Percentiles rank a stretch among this genome's conserved stretches.
These are phyloP conservation scores for Austrofundulus limnaeus DNA, from an alignment of 2,113 vertebrate genomes.

Conservation along the genomic window DNA sequence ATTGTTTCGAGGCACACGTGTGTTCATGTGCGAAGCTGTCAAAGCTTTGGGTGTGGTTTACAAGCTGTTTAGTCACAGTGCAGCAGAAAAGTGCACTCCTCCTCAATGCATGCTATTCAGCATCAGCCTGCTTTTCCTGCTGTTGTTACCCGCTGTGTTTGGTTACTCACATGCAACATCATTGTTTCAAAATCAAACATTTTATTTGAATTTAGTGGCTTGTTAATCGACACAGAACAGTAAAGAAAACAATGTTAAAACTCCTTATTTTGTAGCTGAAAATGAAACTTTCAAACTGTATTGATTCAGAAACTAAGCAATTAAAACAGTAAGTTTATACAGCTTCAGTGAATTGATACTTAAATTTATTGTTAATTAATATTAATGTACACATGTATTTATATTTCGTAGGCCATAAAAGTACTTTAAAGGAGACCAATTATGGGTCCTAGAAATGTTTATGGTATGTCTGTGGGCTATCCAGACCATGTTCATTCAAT, in stretches of 20 bases:
- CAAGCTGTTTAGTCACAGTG: slow-evolving; percentile 57
- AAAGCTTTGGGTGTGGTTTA: slow-evolving; percentile 59
- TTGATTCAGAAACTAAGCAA: too few relatives aligned
- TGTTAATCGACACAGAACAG: neutral
- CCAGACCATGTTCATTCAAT: too few relatives aligned
- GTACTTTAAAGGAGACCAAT: neutral
- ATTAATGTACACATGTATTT: neutral
- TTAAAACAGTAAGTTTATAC: too few relatives aligned
- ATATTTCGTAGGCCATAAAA: neutral
- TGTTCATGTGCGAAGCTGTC: slow-evolving; percentile 48
- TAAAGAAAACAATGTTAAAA: too few relatives aligned
- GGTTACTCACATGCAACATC: neutral
- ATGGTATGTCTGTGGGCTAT: too few relatives aligned
- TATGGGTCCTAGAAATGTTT: too few relatives aligned
- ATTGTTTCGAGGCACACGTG: slow-evolving; percentile 54
- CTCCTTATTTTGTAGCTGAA: too few relatives aligned
- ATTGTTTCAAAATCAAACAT: neutral
- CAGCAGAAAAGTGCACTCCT: slow-evolving; percentile 31
- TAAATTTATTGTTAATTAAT: neutral
- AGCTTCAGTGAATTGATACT: neutral
- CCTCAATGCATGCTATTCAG: slow-evolving; percentile 19
- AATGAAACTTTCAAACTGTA: too few relatives aligned
- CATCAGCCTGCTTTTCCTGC: neutral
- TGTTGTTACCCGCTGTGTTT: slow-evolving; percentile 26
- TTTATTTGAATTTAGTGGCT: neutral